Evolutionary conservation across 2,797 vertebrate genomes (phyloP).

Genomic region (Sebastes kiyomatsui): DNA sequence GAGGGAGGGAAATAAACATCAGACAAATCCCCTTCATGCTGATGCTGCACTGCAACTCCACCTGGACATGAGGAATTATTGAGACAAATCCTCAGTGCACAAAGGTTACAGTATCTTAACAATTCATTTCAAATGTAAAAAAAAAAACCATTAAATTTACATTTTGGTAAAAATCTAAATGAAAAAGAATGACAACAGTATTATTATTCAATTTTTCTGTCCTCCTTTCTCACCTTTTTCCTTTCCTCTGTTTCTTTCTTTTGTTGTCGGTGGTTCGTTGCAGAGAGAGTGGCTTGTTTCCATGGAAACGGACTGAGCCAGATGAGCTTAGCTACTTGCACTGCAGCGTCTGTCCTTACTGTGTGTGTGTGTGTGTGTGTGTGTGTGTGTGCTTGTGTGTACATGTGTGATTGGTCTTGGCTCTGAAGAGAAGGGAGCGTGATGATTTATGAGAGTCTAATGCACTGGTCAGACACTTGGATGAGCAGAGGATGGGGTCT

Average conservation of each 20-base stretch:
- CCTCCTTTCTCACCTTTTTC: conserved; percentile 8
- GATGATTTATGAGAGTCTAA: conserved; percentile 66
- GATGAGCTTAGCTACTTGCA: conserved; percentile 62
- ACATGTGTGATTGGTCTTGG: conserved; percentile 21
- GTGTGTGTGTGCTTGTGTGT: conserved; percentile 13
- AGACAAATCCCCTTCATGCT: conserved; percentile 5
- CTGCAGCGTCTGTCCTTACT: conserved; percentile 49
- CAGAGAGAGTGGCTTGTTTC: conserved; percentile 73
- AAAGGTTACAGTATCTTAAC: neutral
- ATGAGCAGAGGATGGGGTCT: neutral
- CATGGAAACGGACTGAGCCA: conserved; percentile 75
- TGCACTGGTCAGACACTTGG: conserved; percentile 32
- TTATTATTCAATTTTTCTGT: neutral
- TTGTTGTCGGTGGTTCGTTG: conserved; percentile 62
- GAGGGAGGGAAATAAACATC: neutral
- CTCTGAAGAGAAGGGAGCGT: conserved; percentile 28
- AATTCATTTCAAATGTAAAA: neutral
- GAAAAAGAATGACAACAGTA: neutral
- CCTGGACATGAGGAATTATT: neutral
- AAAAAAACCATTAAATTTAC: neutral
- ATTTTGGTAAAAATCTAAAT: neutral
- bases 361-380: conserved; percentile 16
- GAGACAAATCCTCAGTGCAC: neutral
- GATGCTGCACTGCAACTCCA: conserved; percentile 10
- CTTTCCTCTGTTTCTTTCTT: conserved; percentile 42